Evolutionary conservation across 2,113 vertebrate genomes (phyloP).

Genomic region (Cyanocitta stelleri): DNA sequence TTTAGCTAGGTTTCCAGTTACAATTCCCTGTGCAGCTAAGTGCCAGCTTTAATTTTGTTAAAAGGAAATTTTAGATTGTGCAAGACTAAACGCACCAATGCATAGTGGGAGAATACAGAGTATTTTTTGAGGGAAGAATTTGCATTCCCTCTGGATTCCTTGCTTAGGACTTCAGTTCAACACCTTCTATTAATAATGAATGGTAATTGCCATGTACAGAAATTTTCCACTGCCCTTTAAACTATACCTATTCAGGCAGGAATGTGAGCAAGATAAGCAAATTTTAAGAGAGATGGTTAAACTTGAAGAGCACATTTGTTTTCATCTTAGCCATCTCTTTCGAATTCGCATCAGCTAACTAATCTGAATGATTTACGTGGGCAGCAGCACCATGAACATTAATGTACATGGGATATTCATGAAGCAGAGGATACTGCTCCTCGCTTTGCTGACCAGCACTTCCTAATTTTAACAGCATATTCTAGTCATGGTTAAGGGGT

Average conservation of each 20-base stretch:
- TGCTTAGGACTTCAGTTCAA: not conserved
- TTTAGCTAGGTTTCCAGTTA: not conserved
- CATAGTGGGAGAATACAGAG: not conserved
- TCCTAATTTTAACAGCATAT: not conserved
- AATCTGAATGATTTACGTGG: not conserved
- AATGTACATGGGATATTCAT: conserved; percentile 6
- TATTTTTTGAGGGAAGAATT: not conserved
- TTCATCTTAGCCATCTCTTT: not conserved
- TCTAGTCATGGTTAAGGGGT: not conserved
- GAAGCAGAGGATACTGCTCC: not conserved
- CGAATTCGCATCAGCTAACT: not conserved
- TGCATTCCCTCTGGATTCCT: not conserved
- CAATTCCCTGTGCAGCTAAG: not conserved
- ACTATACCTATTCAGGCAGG: not conserved
- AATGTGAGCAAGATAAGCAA: conserved; percentile 7
- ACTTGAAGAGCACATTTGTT: conserved; percentile 24
- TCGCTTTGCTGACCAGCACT: conserved; percentile 23
- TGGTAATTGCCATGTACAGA: not conserved
- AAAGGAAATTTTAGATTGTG: not conserved
- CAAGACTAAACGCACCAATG: not conserved
- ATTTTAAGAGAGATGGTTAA: not conserved
- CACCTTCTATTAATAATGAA: not conserved
- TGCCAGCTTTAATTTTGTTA: not conserved
- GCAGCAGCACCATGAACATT: not conserved
- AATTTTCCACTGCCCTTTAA: conserved; percentile 13